phyloP scores from a whole-genome alignment of 1,140 invertebrate species.

The Caenorhabditis tropicalis region DNA sequence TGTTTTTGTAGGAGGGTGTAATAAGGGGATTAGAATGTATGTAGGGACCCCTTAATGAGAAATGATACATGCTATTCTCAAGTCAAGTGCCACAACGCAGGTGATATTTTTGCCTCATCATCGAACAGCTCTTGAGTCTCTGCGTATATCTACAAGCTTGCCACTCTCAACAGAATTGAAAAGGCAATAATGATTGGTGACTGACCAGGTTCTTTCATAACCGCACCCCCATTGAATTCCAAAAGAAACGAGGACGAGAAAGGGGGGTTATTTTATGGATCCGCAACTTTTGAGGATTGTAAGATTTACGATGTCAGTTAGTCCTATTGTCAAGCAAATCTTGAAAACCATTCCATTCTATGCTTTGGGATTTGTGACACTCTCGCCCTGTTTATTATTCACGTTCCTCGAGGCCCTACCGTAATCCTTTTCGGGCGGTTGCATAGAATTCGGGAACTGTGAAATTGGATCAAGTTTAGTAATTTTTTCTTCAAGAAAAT shows the following conservation, averaged over 20 bases:
- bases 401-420: constrained; percentile 12
- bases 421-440: constrained; percentile 6
- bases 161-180: neutral
- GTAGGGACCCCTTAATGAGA: neutral
- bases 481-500: too few relatives aligned
- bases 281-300: constrained; percentile 35
- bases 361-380: constrained; percentile 22
- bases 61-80: neutral
- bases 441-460: neutral
- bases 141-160: neutral
- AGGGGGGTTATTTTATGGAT: constrained; percentile 20
- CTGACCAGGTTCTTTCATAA: constrained; percentile 23
- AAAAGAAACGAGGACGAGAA: neutral
- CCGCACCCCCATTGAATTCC: neutral
- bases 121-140: constrained; percentile 12
- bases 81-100: constrained; percentile 2
- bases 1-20: constrained; percentile 24
- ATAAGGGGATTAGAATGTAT: neutral
- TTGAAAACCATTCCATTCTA: constrained; percentile 1
- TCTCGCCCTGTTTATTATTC: constrained; percentile 45
- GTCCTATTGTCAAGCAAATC: constrained; percentile 41
- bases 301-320: constrained; percentile 42
- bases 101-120: neutral
- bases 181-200: constrained; percentile 6
- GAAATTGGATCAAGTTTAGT: neutral